Evolutionary conservation across 1,140 invertebrate genomes (phyloP).

Genomic region (Ooceraea biroi): DNA sequence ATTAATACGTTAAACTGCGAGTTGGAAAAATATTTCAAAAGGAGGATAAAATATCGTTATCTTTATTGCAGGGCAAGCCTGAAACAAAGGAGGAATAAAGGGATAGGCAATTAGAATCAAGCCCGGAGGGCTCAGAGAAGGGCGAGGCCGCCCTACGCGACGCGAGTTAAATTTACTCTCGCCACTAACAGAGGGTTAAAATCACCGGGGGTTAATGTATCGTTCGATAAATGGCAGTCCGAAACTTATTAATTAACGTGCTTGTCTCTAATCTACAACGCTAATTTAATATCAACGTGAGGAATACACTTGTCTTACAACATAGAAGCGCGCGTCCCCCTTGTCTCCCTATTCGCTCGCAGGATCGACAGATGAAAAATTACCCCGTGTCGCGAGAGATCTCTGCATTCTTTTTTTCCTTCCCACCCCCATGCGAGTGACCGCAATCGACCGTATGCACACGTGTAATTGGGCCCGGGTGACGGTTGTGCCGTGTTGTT

Average conservation of each 20-base stretch:
- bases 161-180: background rate
- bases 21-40: background rate
- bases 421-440: background rate
- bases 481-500: slow-evolving; percentile 59
- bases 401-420: background rate
- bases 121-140: background rate
- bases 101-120: background rate
- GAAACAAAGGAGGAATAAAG: background rate
- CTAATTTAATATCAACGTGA: background rate
- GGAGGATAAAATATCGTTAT: background rate
- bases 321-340: background rate
- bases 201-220: background rate
- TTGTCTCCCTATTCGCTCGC: background rate
- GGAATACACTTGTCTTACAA: background rate
- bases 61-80: background rate
- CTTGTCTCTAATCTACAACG: background rate
- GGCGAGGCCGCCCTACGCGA: background rate
- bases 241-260: background rate
- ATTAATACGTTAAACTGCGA: background rate
- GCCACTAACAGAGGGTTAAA: background rate
- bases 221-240: background rate
- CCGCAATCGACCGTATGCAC: slow-evolving; percentile 66
- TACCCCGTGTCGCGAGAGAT: slow-evolving; percentile 12
- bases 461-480: slow-evolving; percentile 66
- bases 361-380: slow-evolving; percentile 40